Evolutionary conservation across 2,888 invertebrate genomes (phyloP).

Genomic region (Panzeria rudis): DNA sequence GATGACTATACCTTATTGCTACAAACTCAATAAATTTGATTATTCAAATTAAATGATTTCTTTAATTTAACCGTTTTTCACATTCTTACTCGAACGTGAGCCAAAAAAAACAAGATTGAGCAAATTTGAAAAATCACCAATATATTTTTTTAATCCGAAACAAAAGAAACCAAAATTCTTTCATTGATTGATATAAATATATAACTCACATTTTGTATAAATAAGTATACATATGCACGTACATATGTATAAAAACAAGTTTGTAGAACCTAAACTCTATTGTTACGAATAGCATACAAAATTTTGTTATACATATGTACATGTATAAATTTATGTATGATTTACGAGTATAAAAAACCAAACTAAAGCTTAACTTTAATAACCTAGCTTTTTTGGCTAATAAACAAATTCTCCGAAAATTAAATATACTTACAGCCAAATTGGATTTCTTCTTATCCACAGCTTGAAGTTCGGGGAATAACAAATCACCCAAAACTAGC

Average conservation of each 20-base stretch:
- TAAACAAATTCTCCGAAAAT: slow-evolving; percentile 1
- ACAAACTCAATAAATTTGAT: too few species aligned
- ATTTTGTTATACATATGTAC: slow-evolving; percentile 6
- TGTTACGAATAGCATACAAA: not conserved
- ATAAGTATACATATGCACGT: not conserved
- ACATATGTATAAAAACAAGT: not conserved
- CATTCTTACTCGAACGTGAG: too few species aligned
- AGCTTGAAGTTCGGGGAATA: slow-evolving; percentile 77
- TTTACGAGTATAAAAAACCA: not conserved
- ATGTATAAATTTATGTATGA: not conserved
- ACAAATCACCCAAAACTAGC: slow-evolving; percentile 75
- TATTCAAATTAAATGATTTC: too few species aligned
- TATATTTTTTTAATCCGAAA: not conserved
- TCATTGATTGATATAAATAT: not conserved
- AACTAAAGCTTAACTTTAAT: not conserved
- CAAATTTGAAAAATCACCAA: too few species aligned
- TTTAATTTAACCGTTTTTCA: too few species aligned
- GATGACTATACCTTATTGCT: too few species aligned
- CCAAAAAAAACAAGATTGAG: too few species aligned
- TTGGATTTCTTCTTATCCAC: slow-evolving; percentile 79
- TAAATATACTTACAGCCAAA: slow-evolving; percentile 76
- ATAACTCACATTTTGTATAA: not conserved
- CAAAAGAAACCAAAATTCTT: not conserved
- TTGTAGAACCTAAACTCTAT: not conserved
- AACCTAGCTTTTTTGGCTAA: not conserved